Evolutionary conservation across 2,113 vertebrate genomes (phyloP), one percentile per base, ranked within the genome.

Genomic region (Notarius lentiginosus): DNA sequence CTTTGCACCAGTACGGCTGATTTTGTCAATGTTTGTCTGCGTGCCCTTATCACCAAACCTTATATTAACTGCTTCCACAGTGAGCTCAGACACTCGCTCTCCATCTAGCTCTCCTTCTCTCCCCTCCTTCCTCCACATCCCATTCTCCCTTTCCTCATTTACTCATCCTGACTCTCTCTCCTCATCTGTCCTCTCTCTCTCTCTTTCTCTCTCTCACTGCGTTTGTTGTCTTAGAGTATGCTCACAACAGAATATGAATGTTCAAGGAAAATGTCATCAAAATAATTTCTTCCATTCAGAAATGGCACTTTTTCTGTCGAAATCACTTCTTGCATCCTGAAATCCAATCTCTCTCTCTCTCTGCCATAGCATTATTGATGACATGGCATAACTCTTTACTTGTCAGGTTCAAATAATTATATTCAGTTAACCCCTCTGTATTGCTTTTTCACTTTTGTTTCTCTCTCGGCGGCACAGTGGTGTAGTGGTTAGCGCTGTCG

Each of bases 11-110:
- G 94, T 95, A 95, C 91, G 94, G 92, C 94, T 94, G 95, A 95
- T 95, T 94, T 94, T 94, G 95, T 95, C 94, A 95, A 91, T 95
- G 95, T 95, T 95, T 95, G 94, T 95, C 94, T 95, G 94, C 88
- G 91, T 88, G 89, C 91, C 93, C 94, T 95, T 95, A 95, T 95
- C 95, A 94, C 92, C 93, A 92, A 92, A 91, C 93, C 94, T 95
- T 95, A 95, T 94, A 95, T 95, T 95, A 95, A 95, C 94, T 95
- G 93, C 93, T 93, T 93, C 95, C 93, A 94, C 94, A 94, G 93
- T 94, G 91, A 93, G 93, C 92, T 93, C 90, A 93, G 93, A 93
- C 93, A 94, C 93, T 93, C 92, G 91, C 92, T 93, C 94, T 95
- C 93, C 92, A 94, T 95, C 94, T 94, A 92, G 87, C 60, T 86